Base-by-base conservation (phyloP, 2,888 invertebrate species). In the Drosophila parthenogenetica region DNA sequence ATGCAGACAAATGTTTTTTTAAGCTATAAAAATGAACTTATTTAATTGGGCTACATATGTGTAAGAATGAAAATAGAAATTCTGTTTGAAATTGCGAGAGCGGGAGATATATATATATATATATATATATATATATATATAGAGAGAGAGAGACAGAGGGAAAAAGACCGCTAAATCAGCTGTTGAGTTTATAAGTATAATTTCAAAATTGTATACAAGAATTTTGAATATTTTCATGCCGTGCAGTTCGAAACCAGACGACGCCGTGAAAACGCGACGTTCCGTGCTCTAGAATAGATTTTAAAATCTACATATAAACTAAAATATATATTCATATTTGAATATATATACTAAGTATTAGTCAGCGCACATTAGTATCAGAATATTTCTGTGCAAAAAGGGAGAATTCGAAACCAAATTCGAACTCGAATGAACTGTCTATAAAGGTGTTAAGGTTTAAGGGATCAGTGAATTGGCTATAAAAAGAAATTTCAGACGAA, bases 221-320 rank as follows among this genome's bases (percentile, higher is more conserved):
- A 70, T 42, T 66, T 69, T 32, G 53, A 86, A 75, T 66, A 81
- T 70, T 60, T 55, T 71, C 46, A 32, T 43, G 64, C 48, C 37
- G 53, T 61, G 69, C 85, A 87, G 82, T 81, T 70, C 50, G 65
- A 71, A 70, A 66, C 42, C 55, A 71, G 87, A 69, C 76, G 70
- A 78, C 69, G 65, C 63, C 67, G 85, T 29, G 68, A 73, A 79
- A 49, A 73, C 60, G 61, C 54, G 50, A 49, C 43, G 57, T 42
- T 62, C 29, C 62, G 66, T 64, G 59, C 42, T 60, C 58, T 43
- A 50, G 69, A 67, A 61, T 14, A 66, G 46, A 77, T 55, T 42
- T 11, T 10, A 3, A 64, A 22, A 42, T 17, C 62, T 42, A 57
- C 29, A 58, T 55, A 66, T 45, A 70, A 39, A 65, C 46, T 46